These are phyloP conservation scores for Drosophila prostipennis DNA, from an alignment of 2,888 invertebrate species.

Conservation along the genomic window DNA sequence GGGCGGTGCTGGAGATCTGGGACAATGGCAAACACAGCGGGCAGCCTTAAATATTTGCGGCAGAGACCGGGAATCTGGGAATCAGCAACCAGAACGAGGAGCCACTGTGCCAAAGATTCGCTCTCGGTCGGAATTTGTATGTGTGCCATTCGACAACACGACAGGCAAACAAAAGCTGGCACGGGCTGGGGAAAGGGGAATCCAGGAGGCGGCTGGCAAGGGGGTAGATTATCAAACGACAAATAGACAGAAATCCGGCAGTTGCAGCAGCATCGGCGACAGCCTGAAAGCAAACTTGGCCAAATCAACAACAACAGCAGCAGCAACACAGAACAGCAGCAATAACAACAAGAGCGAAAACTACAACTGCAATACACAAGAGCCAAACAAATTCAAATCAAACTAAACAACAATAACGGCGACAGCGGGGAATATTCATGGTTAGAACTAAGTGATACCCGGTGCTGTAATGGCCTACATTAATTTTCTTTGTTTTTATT, in stretches of 20 bases:
- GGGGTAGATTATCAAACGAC: conserved; percentile 67
- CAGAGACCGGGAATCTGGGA: conserved; percentile 13
- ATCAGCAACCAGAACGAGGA: conserved; percentile 33
- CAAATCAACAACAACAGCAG: conserved; percentile 40
- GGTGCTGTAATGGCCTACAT: background rate
- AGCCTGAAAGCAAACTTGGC: conserved; percentile 47
- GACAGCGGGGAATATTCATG: background rate
- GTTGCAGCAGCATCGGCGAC: conserved; percentile 48
- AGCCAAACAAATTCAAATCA: conserved; percentile 75
- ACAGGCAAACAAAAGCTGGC: conserved; percentile 42
- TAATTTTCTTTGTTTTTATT: background rate
- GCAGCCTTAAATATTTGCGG: conserved; percentile 40
- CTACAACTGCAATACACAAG: conserved; percentile 56
- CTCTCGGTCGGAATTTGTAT: conserved; percentile 24
- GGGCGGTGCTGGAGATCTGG: conserved; percentile 24
- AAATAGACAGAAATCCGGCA: conserved; percentile 65
- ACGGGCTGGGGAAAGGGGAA: conserved; percentile 44
- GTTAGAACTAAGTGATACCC: conserved; percentile 10
- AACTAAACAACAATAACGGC: conserved; percentile 58
- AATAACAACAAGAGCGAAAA: conserved; percentile 10
- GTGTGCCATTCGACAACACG: conserved; percentile 31
- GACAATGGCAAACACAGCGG: conserved; percentile 34
- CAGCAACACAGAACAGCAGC: conserved; percentile 10
- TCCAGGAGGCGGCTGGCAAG: conserved; percentile 41
- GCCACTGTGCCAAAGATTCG: conserved; percentile 47